Evolutionary conservation across 2,888 invertebrate genomes (phyloP).

Genomic region (Stomorhina lunata): DNA sequence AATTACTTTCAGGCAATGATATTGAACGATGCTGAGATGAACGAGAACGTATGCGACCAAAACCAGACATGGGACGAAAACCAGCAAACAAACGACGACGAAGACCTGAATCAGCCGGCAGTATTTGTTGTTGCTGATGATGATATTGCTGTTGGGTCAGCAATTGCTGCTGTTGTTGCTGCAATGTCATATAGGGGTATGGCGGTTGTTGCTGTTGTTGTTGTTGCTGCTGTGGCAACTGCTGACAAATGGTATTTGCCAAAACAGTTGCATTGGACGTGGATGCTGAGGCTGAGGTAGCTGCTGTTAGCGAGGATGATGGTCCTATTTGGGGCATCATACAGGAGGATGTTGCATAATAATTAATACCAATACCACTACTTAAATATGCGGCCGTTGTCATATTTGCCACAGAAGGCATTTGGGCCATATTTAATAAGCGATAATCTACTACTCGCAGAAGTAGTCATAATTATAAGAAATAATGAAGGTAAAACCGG

Average conservation of each 20-base stretch:
- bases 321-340: slow-evolving; percentile 26
- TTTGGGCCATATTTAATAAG: slow-evolving; percentile 61
- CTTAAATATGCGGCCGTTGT: slow-evolving; percentile 74
- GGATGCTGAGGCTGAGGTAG: neutral
- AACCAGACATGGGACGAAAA: slow-evolving; percentile 88
- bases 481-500: slow-evolving; percentile 1
- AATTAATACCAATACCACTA: slow-evolving; percentile 76
- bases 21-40: slow-evolving; percentile 90
- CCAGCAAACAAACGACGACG: slow-evolving; percentile 89
- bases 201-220: slow-evolving; percentile 42
- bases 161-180: slow-evolving; percentile 64
- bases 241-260: slow-evolving; percentile 17
- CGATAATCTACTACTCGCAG: slow-evolving; percentile 71
- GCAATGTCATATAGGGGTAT: slow-evolving; percentile 48
- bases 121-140: slow-evolving; percentile 64
- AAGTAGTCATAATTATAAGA: neutral
- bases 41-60: slow-evolving; percentile 83
- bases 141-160: slow-evolving; percentile 66
- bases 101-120: slow-evolving; percentile 82
- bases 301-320: slow-evolving; percentile 61
- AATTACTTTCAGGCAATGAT: slow-evolving; percentile 91
- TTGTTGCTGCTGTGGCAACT: slow-evolving; percentile 35
- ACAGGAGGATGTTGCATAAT: slow-evolving; percentile 68
- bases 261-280: slow-evolving; percentile 2
- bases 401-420: slow-evolving; percentile 72